A percentile compares a stretch with the other conserved stretches of the same genome.
phyloP scores from a whole-genome alignment of 2,888 invertebrate genomes.

The Furcula furcula region DNA sequence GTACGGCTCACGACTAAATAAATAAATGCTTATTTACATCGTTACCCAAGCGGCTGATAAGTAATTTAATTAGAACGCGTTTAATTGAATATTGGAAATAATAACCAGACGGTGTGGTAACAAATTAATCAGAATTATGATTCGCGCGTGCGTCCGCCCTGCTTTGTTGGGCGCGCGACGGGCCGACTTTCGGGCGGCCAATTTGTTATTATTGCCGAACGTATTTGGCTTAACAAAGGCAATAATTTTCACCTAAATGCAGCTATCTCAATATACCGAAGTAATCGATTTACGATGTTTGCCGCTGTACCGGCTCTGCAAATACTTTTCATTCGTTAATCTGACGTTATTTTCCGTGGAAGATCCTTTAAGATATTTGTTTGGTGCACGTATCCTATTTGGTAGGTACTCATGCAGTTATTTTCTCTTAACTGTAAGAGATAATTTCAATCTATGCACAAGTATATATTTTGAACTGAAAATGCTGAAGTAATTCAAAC shows the following conservation, averaged over 20 bases:
- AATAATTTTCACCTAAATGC: slow-evolving; percentile 42
- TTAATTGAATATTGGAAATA: slow-evolving; percentile 67
- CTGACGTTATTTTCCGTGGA: slow-evolving; percentile 15
- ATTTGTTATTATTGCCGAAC: slow-evolving; percentile 42
- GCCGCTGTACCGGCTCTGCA: slow-evolving; percentile 22
- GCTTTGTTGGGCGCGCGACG: slow-evolving; percentile 42
- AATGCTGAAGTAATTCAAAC: no score
- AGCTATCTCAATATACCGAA: slow-evolving; percentile 28
- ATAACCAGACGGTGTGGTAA: slow-evolving; percentile 50
- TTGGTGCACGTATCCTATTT: no score
- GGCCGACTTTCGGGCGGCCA: slow-evolving; percentile 25
- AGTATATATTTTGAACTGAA: no score
- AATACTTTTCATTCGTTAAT: slow-evolving; percentile 19
- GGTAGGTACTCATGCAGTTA: no score
- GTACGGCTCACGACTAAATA: slow-evolving; percentile 66
- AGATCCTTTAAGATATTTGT: neutral
- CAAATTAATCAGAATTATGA: slow-evolving; percentile 61
- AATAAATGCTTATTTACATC: slow-evolving; percentile 67
- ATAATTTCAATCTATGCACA: no score
- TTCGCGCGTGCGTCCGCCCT: slow-evolving; percentile 38
- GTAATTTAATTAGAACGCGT: slow-evolving; percentile 69
- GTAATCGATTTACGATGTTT: slow-evolving; percentile 32
- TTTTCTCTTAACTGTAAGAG: no score
- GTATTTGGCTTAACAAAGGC: slow-evolving; percentile 47
- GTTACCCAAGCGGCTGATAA: slow-evolving; percentile 62